Percentiles rank a stretch among this genome's conserved stretches.
These are phyloP conservation scores for Formica exsecta DNA, from an alignment of 1,140 invertebrate species.

Conservation along the genomic window DNA sequence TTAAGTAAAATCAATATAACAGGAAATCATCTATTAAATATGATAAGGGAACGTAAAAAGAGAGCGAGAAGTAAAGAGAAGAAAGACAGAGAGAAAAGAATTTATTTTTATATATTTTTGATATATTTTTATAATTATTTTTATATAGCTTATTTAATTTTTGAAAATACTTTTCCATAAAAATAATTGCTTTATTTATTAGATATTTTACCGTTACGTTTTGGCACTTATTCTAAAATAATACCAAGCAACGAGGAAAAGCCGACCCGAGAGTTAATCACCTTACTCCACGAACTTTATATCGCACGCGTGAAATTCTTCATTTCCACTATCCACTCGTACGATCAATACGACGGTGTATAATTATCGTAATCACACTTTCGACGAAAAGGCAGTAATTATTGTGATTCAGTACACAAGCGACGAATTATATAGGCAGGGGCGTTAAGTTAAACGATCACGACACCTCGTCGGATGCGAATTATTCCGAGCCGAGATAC, in stretches of 20 bases:
- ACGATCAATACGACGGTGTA: constrained; percentile 21
- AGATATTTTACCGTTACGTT: not conserved
- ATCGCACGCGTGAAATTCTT: constrained; percentile 32
- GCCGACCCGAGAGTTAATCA: constrained; percentile 34
- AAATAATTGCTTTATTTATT: not conserved
- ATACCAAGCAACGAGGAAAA: constrained; percentile 23
- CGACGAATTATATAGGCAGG: constrained; percentile 46
- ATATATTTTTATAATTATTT: not conserved
- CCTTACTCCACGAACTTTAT: constrained; percentile 26
- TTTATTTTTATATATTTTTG: not conserved
- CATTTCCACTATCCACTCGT: not conserved
- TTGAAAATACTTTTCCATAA: too few species aligned
- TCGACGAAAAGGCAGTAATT: constrained; percentile 56
- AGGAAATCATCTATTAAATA: not conserved
- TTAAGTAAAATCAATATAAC: constrained; percentile 16
- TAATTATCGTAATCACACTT: constrained; percentile 58
- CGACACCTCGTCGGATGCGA: constrained; percentile 5
- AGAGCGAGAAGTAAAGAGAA: too few species aligned
- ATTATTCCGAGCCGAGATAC: constrained; percentile 8
- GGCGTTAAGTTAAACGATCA: constrained; percentile 50
- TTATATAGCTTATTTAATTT: not conserved
- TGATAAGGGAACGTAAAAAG: not conserved
- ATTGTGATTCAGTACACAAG: constrained; percentile 54
- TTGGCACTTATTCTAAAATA: not conserved
- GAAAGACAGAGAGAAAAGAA: not conserved